Evolutionary conservation across 1,140 invertebrate genomes (phyloP).

Genomic region (Trichomalopsis sarcophagae): DNA sequence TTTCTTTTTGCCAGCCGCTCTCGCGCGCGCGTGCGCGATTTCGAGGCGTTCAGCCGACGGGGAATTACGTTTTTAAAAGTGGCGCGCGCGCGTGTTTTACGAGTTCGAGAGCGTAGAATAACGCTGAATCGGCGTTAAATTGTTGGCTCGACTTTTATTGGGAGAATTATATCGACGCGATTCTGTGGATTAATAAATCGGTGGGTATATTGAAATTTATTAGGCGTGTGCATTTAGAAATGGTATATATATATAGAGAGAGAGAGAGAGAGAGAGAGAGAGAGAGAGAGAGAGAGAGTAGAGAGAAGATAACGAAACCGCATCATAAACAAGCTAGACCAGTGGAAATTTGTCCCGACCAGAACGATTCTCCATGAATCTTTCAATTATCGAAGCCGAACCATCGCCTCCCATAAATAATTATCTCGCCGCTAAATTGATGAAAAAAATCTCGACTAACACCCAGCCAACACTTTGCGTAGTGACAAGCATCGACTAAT

Average conservation of each 20-base stretch:
- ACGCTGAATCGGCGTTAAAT: no score
- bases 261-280: no score
- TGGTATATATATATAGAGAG: no score
- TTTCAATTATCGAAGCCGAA: constrained; percentile 1
- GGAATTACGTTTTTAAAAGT: neutral
- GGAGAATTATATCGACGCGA: neutral
- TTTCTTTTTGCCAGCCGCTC: neutral
- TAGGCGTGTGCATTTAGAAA: neutral
- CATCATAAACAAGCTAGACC: constrained; percentile 4
- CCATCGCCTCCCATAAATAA: constrained; percentile 29
- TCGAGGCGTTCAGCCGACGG: neutral
- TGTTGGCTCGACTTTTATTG: no score
- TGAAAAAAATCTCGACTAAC: neutral
- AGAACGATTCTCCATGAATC: constrained; percentile 5
- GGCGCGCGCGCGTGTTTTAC: no score
- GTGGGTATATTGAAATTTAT: neutral
- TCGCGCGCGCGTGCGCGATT: neutral
- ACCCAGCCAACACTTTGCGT: neutral
- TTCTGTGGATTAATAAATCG: neutral
- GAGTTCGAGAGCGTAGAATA: no score
- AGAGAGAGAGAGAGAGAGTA: no score
- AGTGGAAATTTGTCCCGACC: constrained; percentile 15
- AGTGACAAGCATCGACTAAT: constrained; percentile 23
- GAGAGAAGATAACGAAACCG: no score
- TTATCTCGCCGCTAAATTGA: neutral